These are phyloP conservation scores for Sinopyrophorus schimmeli DNA, from an alignment of 2,888 invertebrate genomes.

Conservation along the genomic window DNA sequence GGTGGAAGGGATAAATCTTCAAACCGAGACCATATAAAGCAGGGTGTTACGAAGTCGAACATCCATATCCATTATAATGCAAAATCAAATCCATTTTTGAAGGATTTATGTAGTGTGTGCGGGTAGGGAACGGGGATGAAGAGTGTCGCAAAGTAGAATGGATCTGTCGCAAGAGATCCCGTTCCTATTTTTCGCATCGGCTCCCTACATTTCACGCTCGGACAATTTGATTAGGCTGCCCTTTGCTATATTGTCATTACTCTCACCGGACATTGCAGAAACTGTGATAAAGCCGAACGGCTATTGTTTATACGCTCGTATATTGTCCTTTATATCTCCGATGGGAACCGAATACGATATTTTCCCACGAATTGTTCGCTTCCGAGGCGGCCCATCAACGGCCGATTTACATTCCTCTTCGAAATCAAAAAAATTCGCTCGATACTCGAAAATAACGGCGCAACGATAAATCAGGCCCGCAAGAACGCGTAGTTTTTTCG, in stretches of 20 bases:
- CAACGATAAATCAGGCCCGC: no score
- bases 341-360: conserved; percentile 28
- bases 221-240: conserved; percentile 34
- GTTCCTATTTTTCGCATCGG: conserved; percentile 42
- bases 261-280: conserved; percentile 36
- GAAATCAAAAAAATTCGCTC: not conserved
- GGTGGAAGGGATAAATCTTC: conserved; percentile 16
- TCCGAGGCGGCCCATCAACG: conserved; percentile 25
- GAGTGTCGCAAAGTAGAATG: conserved; percentile 39
- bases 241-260: conserved; percentile 32
- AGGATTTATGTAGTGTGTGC: conserved; percentile 37
- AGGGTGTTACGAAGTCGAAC: conserved; percentile 26
- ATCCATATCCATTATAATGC: conserved; percentile 43
- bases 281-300: conserved; percentile 35
- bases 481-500: no score
- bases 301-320: conserved; percentile 36
- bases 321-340: conserved; percentile 32
- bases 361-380: conserved; percentile 29
- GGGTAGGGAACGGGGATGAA: conserved; percentile 29
- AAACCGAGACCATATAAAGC: conserved; percentile 22
- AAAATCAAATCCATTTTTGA: conserved; percentile 40
- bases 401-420: no score
- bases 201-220: conserved; percentile 38
- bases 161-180: conserved; percentile 42
- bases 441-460: not conserved